Base-by-base conservation (phyloP, 2,113 vertebrate genomes). In the Mormyrus lacerda region DNA sequence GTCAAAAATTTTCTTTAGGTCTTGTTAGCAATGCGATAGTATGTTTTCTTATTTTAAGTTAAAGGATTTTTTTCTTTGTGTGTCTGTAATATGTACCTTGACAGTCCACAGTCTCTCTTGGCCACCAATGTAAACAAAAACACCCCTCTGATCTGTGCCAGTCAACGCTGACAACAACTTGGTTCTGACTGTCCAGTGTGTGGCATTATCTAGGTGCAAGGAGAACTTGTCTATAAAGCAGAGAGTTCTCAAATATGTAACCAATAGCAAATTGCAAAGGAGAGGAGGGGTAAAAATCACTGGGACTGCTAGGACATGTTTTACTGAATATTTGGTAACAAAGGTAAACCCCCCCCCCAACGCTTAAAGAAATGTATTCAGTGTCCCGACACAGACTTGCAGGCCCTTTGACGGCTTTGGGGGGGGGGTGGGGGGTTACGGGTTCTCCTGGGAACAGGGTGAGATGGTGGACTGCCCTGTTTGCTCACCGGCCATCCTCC, bases 311-410 rank as follows among this genome's bases (percentile, higher is more conserved):
- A 79, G 47, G 89, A 93, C 96, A 96, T 95, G 97, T 97, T 96
- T 97, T 93, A 44, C 94, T 91, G 95, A 95, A 95, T 95, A 96
- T 96, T 97, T 97, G 96, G 95, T 94, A 96, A 95, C 94, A 94
- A 91, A 85, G 93, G 92, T 94, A 95, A 94, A 96, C 94, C 95
- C 95, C 96, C 96, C 89, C 88, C 89, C 96, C 88, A 87, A 88
- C 95, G 96, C 96, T 97, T 97, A 97, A 97, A 96, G 96, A 96
- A 97, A 97, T 97, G 97, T 97, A 97, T 97, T 97, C 97, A 97
- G 96, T 95, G 96, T 97, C 95, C 96, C 95, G 97, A 97, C 97
- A 97, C 97, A 96, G 97, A 97, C 97, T 97, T 95, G 95, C 93
- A 95, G 96, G 96, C 95, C 97, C 95, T 93, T 95, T 97, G 97